phyloP scores from a whole-genome alignment of 1,140 invertebrate species.

The Lepidurus arcticus region DNA sequence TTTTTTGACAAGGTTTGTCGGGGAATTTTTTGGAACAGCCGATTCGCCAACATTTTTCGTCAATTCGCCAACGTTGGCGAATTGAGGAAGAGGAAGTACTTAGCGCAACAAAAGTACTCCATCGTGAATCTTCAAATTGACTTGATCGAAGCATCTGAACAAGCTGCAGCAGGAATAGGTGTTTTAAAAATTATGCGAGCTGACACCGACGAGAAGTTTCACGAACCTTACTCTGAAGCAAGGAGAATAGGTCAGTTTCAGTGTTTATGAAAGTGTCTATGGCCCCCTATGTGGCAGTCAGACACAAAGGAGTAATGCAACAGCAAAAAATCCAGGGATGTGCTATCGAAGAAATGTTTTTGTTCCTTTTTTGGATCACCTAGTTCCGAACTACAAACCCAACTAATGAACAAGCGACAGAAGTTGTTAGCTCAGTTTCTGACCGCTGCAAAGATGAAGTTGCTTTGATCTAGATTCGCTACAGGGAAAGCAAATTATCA shows the following conservation, averaged over 20 bases:
- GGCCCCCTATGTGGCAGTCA: not conserved
- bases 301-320: not conserved
- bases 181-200: not conserved
- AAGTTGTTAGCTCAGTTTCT: not conserved
- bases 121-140: not conserved
- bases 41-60: no score
- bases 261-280: conserved; percentile 3
- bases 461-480: not conserved
- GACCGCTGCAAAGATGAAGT: not conserved
- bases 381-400: conserved; percentile 10
- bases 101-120: not conserved
- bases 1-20: no score
- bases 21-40: no score
- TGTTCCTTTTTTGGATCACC: conserved; percentile 15
- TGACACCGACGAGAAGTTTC: conserved; percentile 11
- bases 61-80: no score
- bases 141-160: not conserved
- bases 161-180: conserved; percentile 21
- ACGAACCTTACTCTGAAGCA: conserved; percentile 8
- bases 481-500: not conserved
- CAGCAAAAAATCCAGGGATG: not conserved
- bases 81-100: not conserved
- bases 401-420: not conserved
- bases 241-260: not conserved
- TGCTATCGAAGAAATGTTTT: not conserved